Conservation (phyloP, 2,113 vertebrate species). For the Hippocampus barbouri region DNA sequence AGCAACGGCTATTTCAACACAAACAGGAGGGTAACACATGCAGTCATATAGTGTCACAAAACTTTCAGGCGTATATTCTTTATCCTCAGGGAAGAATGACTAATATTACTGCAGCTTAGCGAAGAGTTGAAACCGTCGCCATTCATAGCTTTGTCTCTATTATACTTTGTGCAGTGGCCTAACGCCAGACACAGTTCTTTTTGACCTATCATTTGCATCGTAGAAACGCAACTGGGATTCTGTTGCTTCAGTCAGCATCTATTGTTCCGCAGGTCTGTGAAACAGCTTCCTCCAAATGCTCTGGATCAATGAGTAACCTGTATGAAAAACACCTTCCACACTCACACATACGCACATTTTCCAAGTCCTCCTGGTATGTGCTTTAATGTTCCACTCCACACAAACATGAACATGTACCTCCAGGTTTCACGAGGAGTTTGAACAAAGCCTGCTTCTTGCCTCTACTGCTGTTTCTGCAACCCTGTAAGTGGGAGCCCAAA, state of each 20-base stretch:
- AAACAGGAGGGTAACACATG: too few species aligned
- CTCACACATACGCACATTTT: constrained; percentile 47
- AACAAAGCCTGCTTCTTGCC: constrained; percentile 28
- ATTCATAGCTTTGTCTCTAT: too few species aligned
- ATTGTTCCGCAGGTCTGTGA: constrained; percentile 36
- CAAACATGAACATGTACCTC: constrained; percentile 20
- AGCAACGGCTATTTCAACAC: too few species aligned
- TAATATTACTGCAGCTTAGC: too few species aligned
- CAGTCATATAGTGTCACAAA: too few species aligned
- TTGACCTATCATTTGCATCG: not conserved
- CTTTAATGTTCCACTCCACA: constrained; percentile 48
- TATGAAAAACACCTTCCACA: constrained; percentile 45
- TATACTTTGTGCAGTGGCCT: too few species aligned
- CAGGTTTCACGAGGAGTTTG: constrained; percentile 33
- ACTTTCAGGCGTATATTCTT: too few species aligned
- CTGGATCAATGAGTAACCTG: constrained; percentile 68
- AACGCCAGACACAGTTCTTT: too few species aligned
- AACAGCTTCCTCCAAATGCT: constrained; percentile 52
- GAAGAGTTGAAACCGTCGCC: too few species aligned
- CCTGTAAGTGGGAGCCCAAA: constrained; percentile 58
- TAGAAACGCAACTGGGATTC: not conserved
- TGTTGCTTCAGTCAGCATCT: not conserved
- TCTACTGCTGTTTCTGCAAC: constrained; percentile 48
- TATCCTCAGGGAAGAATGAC: too few species aligned
- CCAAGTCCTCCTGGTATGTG: constrained; percentile 43